Evolutionary conservation across 2,113 vertebrate genomes (phyloP).

Genomic region (Rutilus rutilus): DNA sequence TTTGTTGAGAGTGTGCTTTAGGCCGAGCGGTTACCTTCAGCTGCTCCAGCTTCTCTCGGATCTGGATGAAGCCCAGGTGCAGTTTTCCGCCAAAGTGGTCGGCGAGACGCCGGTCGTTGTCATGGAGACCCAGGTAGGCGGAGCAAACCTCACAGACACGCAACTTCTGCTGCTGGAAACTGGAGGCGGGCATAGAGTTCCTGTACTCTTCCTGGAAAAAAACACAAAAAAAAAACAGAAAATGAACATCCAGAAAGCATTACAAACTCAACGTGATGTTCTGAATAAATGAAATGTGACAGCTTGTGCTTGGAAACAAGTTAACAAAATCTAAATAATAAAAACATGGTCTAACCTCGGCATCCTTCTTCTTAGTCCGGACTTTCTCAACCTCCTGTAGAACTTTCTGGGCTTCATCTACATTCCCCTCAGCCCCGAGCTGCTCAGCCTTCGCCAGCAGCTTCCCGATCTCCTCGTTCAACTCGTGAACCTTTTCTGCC

Average conservation of each 20-base stretch:
- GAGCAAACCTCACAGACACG: constrained; percentile 98
- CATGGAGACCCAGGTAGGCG: constrained; percentile 96
- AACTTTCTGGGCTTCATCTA: constrained; percentile 96
- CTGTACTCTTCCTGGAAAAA: constrained; percentile 90
- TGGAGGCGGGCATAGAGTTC: constrained; percentile 98
- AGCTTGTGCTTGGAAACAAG: too few relatives aligned
- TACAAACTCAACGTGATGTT: background rate
- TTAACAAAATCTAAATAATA: background rate
- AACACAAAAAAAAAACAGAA: too few relatives aligned
- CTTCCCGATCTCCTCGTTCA: constrained; percentile 99
- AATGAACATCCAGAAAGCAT: background rate
- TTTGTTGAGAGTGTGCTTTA: background rate
- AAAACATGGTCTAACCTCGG: constrained; percentile 81
- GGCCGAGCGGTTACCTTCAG: constrained; percentile 80
- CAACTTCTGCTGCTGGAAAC: constrained; percentile 98
- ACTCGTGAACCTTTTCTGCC: constrained; percentile 97
- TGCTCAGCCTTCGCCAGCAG: constrained; percentile 97
- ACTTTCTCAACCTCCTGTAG: constrained; percentile 98
- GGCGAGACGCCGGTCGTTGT: constrained; percentile 96
- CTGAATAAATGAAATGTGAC: background rate
- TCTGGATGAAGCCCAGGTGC: constrained; percentile 98
- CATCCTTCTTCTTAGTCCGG: constrained; percentile 93
- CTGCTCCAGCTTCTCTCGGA: constrained; percentile 94
- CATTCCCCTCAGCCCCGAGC: constrained; percentile 96
- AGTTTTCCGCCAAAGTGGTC: constrained; percentile 98